Base-by-base conservation (phyloP, 2,113 vertebrate species). In the Hypomesus transpacificus region DNA sequence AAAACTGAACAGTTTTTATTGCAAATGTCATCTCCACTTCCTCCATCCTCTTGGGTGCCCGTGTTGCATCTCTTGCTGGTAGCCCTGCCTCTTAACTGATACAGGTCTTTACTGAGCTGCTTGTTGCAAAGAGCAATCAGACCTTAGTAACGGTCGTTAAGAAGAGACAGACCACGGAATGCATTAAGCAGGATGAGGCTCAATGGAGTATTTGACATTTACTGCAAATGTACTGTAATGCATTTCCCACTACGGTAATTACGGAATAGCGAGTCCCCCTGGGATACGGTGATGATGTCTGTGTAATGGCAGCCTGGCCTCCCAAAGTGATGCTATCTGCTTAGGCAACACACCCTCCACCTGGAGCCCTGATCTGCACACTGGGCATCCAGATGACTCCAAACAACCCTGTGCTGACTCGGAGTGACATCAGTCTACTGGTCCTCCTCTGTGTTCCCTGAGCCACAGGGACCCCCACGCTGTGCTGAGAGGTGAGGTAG, bases 191-290 rank as follows among this genome's bases (percentile, higher is more conserved):
- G 61, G 61, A 76, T 68, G 65, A 68, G 75, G 70, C 75, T 75
- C 74, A 46, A 59, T 71, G 69, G 81, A 76, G 64, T 72, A 70
- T 57, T 75, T 83, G 79, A 76, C 79, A 80, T 80, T 84, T 82
- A 71, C 70, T 75, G 77, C 63, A 78, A 82, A 86, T 71, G 75
- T 68, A 82, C 84, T 71, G 75, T 70, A 77, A 80, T 75, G 71
- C 31, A 75, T 82, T 84, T 79, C 71, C 75, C 80, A 75, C 9
- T 20, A 61, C 17, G 65, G 69, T 69, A 75, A 68, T 82, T 75
- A 82, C 31, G 59, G 68, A 2, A 11, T 69, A 66, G 75, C 60
- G 66, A 66, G 39, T 56, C 59, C 28, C 61, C 52, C 64, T 26
- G 54, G 18, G 59, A 26, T 28, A 60, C 14, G 21, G 66, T 57